These are phyloP conservation scores for Leptodactylus fallax DNA, from an alignment of 2,797 vertebrate species.

Conservation along the genomic window DNA sequence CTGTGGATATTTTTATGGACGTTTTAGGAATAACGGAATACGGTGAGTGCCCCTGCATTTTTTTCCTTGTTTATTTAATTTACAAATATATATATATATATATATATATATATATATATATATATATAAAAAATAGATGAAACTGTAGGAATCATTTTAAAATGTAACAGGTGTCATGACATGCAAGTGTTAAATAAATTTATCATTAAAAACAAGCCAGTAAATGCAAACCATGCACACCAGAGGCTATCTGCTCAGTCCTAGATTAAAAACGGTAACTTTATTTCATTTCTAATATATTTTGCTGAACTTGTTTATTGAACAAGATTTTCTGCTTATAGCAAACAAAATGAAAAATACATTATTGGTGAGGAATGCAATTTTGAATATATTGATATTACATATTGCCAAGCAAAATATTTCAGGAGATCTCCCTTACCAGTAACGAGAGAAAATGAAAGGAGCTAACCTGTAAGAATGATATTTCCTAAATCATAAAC, in stretches of 20 bases:
- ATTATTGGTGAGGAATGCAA: conserved; percentile 61
- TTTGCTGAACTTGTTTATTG: conserved; percentile 62
- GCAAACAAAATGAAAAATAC: conserved; percentile 62
- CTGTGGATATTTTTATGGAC: too few species aligned
- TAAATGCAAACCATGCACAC: conserved; percentile 41
- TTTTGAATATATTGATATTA: conserved; percentile 64
- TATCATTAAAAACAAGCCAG: conserved; percentile 44
- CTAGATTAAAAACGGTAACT: conserved; percentile 57
- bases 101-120: too few species aligned
- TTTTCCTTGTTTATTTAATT: too few species aligned
- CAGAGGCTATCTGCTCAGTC: conserved; percentile 47
- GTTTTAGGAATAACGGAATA: too few species aligned
- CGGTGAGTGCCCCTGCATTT: too few species aligned
- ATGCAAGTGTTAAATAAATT: conserved; percentile 54
- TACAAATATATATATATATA: too few species aligned
- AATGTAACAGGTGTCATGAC: background rate
- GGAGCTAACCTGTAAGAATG: conserved; percentile 23
- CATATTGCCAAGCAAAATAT: conserved; percentile 57
- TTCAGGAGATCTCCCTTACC: conserved; percentile 48
- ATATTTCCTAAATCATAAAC: conserved; percentile 28
- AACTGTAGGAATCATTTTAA: conserved; percentile 9
- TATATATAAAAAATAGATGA: background rate
- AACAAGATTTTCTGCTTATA: conserved; percentile 61
- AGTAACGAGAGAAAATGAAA: conserved; percentile 56
- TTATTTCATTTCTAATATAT: conserved; percentile 61